Evolutionary conservation across 2,113 vertebrate genomes (phyloP), one percentile per base, ranked within the genome.

Genomic region (Carollia perspicillata): DNA sequence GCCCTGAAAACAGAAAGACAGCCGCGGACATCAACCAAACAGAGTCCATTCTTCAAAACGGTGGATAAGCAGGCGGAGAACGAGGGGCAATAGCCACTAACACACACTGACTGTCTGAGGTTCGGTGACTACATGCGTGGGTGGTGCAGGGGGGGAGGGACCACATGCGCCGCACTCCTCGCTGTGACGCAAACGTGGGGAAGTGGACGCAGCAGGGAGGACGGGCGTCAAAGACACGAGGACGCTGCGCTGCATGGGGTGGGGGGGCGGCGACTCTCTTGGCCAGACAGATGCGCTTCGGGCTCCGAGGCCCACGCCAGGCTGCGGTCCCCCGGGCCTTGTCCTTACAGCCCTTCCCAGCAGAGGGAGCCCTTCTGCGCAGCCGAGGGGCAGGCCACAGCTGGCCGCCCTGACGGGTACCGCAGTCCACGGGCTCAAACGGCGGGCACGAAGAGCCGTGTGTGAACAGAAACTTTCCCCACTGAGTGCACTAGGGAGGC

Each of bases 231-330:
- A 22, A 71, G 22, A 40, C 23, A 20, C 8, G 55, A 9, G 9
- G 0, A 22, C 8, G 55, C 22, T 11, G 58, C 22, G 3, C 55
- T 17, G 8, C 4, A 3, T 35, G 47, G 26, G 26, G 8, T 8
- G 30, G 47, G 26, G 26, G 8, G 12, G 30, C 55, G 12, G 47
- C 7, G 0, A 60, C 6, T 8, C 4, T 37, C n/a, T 35, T n/a
- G n/a, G n/a, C n/a, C n/a, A n/a, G n/a, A n/a, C 14, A 33, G 8
- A 9, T 16, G 8, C 17, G 18, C 17, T 60, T 33, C 2, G 40
- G 74, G n/a, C 47, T 42, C 5, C 4, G 1, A 66, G 26, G 1
- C 33, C 53, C 16, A 5, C 12, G 6, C 1, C 11, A 0, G 8
- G 17, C 44, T 60, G 44, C 22, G 16, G 28, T 68, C 33, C 22